Percentiles rank a stretch among this genome's conserved stretches.
phyloP scores from a whole-genome alignment of 2,888 invertebrate genomes.

The Melinopterus prodromus region DNA sequence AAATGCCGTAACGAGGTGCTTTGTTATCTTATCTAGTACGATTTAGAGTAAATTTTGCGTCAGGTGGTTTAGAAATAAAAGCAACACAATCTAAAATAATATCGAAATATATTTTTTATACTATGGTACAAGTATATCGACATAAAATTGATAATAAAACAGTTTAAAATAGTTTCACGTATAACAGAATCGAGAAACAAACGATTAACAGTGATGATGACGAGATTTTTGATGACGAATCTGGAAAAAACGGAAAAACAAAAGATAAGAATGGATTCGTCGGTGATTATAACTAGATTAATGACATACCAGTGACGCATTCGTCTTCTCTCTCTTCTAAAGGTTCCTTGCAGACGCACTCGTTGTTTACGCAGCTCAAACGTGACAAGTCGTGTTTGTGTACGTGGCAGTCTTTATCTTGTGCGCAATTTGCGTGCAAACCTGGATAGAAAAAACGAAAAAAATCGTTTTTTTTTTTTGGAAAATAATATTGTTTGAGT shows the following conservation, averaged over 20 bases:
- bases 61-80: slow-evolving; percentile 15
- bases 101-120: neutral
- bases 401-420: slow-evolving; percentile 43
- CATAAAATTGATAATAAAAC: neutral
- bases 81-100: slow-evolving; percentile 1
- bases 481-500: neutral
- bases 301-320: slow-evolving; percentile 44
- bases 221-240: neutral
- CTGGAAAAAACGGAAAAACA: slow-evolving; percentile 13
- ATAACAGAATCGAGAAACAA: neutral
- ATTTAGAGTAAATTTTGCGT: neutral
- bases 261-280: slow-evolving; percentile 6
- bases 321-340: slow-evolving; percentile 46
- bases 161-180: slow-evolving; percentile 5
- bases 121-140: neutral
- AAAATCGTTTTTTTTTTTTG: neutral
- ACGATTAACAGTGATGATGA: slow-evolving; percentile 7
- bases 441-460: slow-evolving; percentile 44
- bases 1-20: neutral
- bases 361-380: slow-evolving; percentile 46
- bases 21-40: slow-evolving; percentile 13
- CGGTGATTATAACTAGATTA: neutral
- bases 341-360: slow-evolving; percentile 46
- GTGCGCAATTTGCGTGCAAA: slow-evolving; percentile 48
- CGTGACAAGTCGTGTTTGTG: slow-evolving; percentile 40